Conservation (phyloP, 2,797 vertebrate genomes). For the Ceryle rudis region DNA sequence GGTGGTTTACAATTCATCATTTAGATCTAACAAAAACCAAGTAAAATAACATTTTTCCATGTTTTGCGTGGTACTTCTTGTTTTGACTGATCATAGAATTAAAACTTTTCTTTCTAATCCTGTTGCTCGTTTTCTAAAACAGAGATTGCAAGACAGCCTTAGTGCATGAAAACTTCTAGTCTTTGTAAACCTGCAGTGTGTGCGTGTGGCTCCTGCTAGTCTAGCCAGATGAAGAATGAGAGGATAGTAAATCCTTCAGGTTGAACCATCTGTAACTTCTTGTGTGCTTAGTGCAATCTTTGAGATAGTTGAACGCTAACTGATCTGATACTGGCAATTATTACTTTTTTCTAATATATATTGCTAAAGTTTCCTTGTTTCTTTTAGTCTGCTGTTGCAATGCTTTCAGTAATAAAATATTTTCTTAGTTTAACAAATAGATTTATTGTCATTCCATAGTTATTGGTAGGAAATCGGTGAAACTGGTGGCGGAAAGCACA, state of each 20-base stretch:
- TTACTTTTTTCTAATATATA: neutral
- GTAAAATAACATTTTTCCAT: slow-evolving; percentile 81
- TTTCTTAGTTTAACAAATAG: neutral
- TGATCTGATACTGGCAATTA: neutral
- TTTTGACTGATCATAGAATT: neutral
- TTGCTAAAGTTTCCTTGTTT: neutral
- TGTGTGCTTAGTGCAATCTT: neutral
- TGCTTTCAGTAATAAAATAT: neutral
- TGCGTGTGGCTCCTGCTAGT: neutral
- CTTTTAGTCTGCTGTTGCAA: neutral
- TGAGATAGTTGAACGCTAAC: neutral
- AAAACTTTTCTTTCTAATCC: slow-evolving; percentile 1
- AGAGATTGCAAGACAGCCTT: neutral
- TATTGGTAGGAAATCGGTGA: neutral
- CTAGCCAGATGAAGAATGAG: neutral
- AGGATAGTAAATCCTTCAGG: neutral
- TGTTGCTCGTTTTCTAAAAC: neutral
- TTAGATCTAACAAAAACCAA: slow-evolving; percentile 91
- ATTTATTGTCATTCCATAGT: neutral
- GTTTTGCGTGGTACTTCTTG: slow-evolving; percentile 23
- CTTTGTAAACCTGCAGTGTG: neutral
- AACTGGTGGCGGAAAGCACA: neutral
- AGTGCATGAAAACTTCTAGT: slow-evolving; percentile 42
- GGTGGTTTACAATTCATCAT: slow-evolving; percentile 97
- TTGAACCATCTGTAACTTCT: neutral